These are phyloP conservation scores for Lucilia cuprina DNA, from an alignment of 1,140 invertebrate species.

Conservation along the genomic window DNA sequence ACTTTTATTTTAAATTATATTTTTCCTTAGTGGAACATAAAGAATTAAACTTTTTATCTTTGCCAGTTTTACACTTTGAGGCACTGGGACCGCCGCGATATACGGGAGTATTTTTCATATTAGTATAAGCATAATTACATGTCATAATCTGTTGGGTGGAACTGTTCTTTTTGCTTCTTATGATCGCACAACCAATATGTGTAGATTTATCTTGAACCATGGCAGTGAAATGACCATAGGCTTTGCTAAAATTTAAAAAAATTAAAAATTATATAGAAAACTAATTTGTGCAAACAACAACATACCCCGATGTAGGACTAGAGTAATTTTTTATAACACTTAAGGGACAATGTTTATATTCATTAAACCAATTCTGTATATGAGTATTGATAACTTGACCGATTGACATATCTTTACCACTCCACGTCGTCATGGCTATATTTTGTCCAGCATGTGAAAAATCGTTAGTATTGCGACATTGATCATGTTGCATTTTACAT, in stretches of 20 bases:
- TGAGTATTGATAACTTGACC: conserved; percentile 15
- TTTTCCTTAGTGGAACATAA: conserved; percentile 35
- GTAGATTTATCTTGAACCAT: conserved; percentile 37
- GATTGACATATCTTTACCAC: not conserved
- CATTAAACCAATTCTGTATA: conserved; percentile 40
- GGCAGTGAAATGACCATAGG: conserved; percentile 35
- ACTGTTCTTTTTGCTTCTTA: not conserved
- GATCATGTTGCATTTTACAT: conserved; percentile 41
- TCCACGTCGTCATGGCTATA: conserved; percentile 36
- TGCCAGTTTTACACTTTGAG: conserved; percentile 22
- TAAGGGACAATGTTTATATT: conserved; percentile 29
- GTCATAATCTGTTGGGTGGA: conserved; percentile 21
- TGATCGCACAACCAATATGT: conserved; percentile 37
- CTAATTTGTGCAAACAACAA: not conserved
- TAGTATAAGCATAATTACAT: conserved; percentile 39
- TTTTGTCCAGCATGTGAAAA: conserved; percentile 44
- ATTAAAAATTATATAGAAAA: not conserved
- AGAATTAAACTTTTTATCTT: conserved; percentile 24
- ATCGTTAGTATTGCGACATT: conserved; percentile 41
- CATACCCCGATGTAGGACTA: not conserved
- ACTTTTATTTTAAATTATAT: not conserved
- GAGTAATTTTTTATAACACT: conserved; percentile 33
- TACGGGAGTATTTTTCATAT: conserved; percentile 23
- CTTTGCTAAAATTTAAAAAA: conserved; percentile 31
- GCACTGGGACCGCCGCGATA: conserved; percentile 28